A percentile compares a stretch with the other conserved stretches of the same genome.
These are phyloP conservation scores for Lophochroa leadbeateri DNA, from an alignment of 2,113 vertebrate species.

Conservation along the genomic window DNA sequence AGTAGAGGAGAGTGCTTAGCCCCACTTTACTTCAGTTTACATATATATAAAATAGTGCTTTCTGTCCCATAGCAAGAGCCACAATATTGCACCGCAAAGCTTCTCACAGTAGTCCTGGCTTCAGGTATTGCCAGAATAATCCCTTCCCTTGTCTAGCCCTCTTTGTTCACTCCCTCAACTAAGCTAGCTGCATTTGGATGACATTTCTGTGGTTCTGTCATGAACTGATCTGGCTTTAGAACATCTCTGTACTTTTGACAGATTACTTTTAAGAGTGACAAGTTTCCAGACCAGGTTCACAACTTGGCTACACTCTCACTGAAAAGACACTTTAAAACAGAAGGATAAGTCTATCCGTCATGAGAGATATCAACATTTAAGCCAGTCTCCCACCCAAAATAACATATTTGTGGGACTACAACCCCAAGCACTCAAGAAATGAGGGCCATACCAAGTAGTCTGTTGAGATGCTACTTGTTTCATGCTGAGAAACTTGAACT, in stretches of 20 bases:
- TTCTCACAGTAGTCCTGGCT: not conserved
- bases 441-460: not conserved
- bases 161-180: not conserved
- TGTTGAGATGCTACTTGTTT: not conserved
- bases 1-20: not conserved
- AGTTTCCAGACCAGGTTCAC: not conserved
- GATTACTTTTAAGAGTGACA: not conserved
- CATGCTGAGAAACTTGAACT: not conserved
- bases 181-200: not conserved
- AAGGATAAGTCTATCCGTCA: not conserved
- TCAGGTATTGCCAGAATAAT: not conserved
- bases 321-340: not conserved
- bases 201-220: fast-evolving
- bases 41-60: not conserved
- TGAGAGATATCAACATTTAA: not conserved
- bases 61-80: not conserved
- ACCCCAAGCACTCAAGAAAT: not conserved
- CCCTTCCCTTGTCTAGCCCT: not conserved
- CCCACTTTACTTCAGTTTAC: not conserved
- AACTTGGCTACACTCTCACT: fast-evolving
- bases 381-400: not conserved
- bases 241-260: not conserved
- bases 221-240: not conserved
- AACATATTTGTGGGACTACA: not conserved
- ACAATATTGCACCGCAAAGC: not conserved